Percentiles rank a stretch among this genome's conserved stretches.
phyloP scores from a whole-genome alignment of 2,888 invertebrate species.

The Chirona hameri region DNA sequence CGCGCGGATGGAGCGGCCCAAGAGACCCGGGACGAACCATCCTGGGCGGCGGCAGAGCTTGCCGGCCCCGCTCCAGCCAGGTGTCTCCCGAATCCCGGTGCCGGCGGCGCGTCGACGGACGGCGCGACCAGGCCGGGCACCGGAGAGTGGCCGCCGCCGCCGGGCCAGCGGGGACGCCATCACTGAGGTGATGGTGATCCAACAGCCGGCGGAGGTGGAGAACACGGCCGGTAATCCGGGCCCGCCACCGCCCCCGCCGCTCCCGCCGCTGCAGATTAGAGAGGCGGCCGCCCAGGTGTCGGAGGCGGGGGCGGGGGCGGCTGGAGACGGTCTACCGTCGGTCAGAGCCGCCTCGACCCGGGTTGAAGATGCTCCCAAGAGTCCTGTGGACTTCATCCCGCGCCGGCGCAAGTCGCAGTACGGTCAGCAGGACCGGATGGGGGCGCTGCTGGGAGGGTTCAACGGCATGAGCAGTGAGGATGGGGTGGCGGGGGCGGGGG shows the following conservation, averaged over 20 bases:
- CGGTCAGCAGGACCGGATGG: neutral
- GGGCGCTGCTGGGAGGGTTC: neutral
- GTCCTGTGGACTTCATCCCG: neutral
- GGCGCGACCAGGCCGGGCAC: neutral
- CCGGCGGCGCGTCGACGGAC: neutral
- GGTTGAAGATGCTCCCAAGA: neutral
- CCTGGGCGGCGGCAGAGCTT: constrained; percentile 66
- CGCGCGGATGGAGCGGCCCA: constrained; percentile 78
- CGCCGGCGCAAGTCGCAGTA: neutral
- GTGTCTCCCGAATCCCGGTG: neutral
- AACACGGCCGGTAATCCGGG: constrained; percentile 10
- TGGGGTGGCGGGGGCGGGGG: neutral
- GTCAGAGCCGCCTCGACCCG: constrained; percentile 6
- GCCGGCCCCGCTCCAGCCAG: neutral
- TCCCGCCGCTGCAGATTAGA: neutral
- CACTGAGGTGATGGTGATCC: constrained; percentile 22
- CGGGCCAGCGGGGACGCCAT: constrained; percentile 7
- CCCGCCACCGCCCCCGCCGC: neutral
- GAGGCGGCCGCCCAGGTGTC: neutral
- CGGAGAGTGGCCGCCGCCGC: neutral
- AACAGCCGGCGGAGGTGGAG: neutral
- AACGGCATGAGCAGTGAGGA: neutral
- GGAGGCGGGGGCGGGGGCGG: neutral
- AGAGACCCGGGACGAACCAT: constrained; percentile 60
- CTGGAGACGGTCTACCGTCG: neutral